Percentiles rank a stretch among this genome's conserved stretches.
Conservation (phyloP, 2,888 invertebrate species). For the Ditula angustiorana region DNA sequence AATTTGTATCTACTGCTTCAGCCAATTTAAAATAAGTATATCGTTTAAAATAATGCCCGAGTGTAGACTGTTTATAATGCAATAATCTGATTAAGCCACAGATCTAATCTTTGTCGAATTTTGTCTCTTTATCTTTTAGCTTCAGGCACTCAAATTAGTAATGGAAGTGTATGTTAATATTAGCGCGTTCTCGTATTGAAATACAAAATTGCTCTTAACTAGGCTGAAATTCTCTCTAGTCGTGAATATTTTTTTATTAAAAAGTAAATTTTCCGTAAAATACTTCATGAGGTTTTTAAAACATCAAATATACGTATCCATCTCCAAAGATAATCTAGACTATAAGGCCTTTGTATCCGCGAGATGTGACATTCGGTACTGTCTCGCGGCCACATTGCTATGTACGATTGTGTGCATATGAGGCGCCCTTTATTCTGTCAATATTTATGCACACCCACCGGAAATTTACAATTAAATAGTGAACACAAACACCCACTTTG, state of each 20-base stretch:
- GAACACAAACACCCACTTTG: conserved; percentile 63
- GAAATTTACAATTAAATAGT: conserved; percentile 60
- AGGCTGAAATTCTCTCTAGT: no score
- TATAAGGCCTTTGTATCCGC: conserved; percentile 46
- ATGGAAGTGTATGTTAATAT: no score
- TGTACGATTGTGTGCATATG: conserved; percentile 73
- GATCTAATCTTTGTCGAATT: neutral
- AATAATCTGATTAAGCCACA: neutral
- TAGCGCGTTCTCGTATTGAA: no score
- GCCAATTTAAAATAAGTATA: no score
- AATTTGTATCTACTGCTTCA: no score
- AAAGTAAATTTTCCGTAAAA: no score
- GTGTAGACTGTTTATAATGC: neutral
- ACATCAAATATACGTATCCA: conserved; percentile 45
- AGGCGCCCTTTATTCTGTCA: conserved; percentile 57
- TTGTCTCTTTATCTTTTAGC: neutral
- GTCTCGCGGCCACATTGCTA: conserved; percentile 48
- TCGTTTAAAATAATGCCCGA: neutral
- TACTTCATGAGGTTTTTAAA: no score
- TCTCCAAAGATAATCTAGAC: conserved; percentile 50
- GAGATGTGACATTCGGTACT: conserved; percentile 58
- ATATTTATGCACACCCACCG: conserved; percentile 69
- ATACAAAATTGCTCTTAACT: no score
- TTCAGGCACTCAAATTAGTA: no score
- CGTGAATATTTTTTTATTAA: no score